Base-by-base conservation (phyloP, 1,140 invertebrate genomes). In the Paracyclopina nana region DNA sequence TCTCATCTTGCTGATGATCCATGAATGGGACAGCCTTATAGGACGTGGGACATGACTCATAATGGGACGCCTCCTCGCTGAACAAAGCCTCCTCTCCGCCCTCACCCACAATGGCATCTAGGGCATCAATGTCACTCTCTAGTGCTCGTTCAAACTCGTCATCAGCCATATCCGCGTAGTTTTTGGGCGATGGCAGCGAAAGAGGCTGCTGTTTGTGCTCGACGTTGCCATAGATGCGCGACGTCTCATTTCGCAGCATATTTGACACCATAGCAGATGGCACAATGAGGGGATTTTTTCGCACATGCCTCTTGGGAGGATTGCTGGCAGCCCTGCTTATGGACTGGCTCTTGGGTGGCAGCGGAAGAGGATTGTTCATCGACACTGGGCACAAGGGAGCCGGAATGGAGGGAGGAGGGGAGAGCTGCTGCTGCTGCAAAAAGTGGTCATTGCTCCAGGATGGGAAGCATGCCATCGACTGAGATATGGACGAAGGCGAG, bases 271-370 rank as follows among this genome's bases (percentile, higher is more conserved):
- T 40, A 14, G 54, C 54, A 8, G 55, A 57, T 11, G 81, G 80
- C 55, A 85, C 79, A 30, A 86, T 76, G n/a, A 90, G 63, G 0
- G 85, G 84, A 71, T 88, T 79, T 62, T 85, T 87, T 38, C 84
- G 67, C 48, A 83, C 78, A 62, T 85, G 84, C 26, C 82, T 77
- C 56, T 79, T 73, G 18, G 59, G 58, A 53, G 70, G 72, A 1
- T 72, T 69, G 50, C 73, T 71, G 11, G 74, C 61, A 6, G 73
- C 71, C 58, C 78, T 79, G 24, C 75, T 76, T 42, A 79, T 70
- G 59, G 87, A n/a, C n/a, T n/a, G n/a, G n/a, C n/a, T 81, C 55
- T 82, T 69, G 0, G 84, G 84, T 1, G 85, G 85, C 53, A 91
- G 61, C 1, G 84, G 84, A 54, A 85, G 73, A 1, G 77, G 75